Evolutionary conservation across 2,888 invertebrate genomes (phyloP), one percentile per base, ranked within the genome.

Genomic region (Mechanitis messenoides): DNA sequence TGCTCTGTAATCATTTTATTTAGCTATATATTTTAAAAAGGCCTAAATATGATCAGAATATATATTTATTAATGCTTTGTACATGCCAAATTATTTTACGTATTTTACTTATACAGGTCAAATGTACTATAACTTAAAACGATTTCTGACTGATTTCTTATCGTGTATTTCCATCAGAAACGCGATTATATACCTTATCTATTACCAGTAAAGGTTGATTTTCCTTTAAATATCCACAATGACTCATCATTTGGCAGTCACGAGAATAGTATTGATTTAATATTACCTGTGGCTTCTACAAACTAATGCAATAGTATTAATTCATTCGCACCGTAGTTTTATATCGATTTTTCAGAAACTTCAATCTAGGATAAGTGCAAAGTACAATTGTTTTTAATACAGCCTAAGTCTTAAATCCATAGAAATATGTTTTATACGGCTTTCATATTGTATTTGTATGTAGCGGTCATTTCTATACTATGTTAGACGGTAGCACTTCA

Each of bases 261-360:
- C 79, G 81, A 78, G 78, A 78, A 78, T 72, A 74, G 68, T 80
- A 84, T 82, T 77, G 80, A 82, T 84, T 76, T 76, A 73, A 74
- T 11, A 42, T 38, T 38, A 38, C 4, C 7, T 2, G 38, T 7
- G 7, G 5, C 38, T 38, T 38, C 7, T 38, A 38, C 7, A 38
- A 6, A 38, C 4, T 38, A 38, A 2, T 35, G 35, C 35, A 35
- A 58, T 68, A 68, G 69, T 65, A 20, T 20, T 20, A 20, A 20
- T 20, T 20, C 20, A 20, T 20, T 20, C 20, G 72, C 72, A 71
- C 71, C 61, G 64, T 69, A 68, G 63, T 1, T 20, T 20, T 20
- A 35, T 5, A 35, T 35, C 1, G 57, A 20, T 20, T 20, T 56
- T 64, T 62, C 47, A 47, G 61, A 53, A 63, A 62, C 61, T 59